phyloP scores from a whole-genome alignment of 2,888 invertebrate genomes.

The Osmoderma eremita region DNA sequence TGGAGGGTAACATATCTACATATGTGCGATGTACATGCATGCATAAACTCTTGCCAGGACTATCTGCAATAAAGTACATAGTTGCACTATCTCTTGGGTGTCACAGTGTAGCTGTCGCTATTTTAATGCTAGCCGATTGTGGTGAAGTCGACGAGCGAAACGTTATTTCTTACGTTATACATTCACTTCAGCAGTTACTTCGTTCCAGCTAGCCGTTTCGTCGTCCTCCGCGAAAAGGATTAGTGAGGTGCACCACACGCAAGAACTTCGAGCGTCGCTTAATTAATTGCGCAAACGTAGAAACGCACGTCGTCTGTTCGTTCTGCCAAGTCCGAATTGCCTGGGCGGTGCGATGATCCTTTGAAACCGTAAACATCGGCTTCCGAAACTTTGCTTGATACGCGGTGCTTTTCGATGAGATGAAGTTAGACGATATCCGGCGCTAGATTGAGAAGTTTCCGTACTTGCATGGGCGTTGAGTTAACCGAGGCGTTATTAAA shows the following conservation, averaged over 20 bases:
- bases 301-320: neutral
- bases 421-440: neutral
- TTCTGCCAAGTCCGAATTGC: constrained; percentile 15
- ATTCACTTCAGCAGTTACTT: too few relatives aligned
- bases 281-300: constrained; percentile 18
- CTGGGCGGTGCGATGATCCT: constrained; percentile 6
- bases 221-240: constrained; percentile 10
- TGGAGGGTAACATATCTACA: too few relatives aligned
- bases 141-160: neutral
- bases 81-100: neutral
- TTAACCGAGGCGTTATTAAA: too few relatives aligned
- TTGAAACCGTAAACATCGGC: constrained; percentile 3
- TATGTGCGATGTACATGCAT: neutral
- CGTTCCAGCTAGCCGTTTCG: neutral
- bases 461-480: too few relatives aligned
- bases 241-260: constrained; percentile 13
- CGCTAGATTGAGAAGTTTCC: too few relatives aligned
- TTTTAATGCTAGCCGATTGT: neutral
- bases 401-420: neutral
- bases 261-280: constrained; percentile 20
- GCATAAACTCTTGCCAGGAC: neutral
- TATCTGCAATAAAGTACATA: too few relatives aligned
- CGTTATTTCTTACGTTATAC: too few relatives aligned
- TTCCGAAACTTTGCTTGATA: constrained; percentile 4
- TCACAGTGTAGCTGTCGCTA: neutral